These are phyloP conservation scores for Dipodomys merriami DNA, from an alignment of 2,113 vertebrate species.

Conservation along the genomic window DNA sequence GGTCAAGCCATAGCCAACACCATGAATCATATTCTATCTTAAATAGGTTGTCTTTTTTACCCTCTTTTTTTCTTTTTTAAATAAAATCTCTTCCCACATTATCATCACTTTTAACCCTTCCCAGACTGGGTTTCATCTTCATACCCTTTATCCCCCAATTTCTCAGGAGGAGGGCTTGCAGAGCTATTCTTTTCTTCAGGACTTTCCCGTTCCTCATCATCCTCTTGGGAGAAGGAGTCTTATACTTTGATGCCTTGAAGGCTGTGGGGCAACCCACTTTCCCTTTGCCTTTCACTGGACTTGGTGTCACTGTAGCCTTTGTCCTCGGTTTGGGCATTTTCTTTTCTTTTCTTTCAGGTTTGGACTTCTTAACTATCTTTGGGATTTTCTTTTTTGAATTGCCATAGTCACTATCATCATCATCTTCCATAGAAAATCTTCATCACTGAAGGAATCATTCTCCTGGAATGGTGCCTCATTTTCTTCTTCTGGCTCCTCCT, in stretches of 20 bases:
- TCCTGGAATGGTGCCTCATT: slow-evolving; percentile 93
- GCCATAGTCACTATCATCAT: slow-evolving; percentile 98
- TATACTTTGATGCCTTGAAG: slow-evolving; percentile 95
- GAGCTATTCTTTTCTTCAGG: slow-evolving; percentile 91
- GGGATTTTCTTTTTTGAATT: slow-evolving; percentile 98
- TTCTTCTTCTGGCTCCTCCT: slow-evolving; percentile 96
- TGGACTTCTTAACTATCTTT: slow-evolving; percentile 94
- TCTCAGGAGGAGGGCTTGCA: slow-evolving; percentile 92
- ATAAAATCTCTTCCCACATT: slow-evolving; percentile 87
- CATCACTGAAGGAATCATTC: slow-evolving; percentile 98
- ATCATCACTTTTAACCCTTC: slow-evolving; percentile 93
- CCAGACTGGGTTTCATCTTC: slow-evolving; percentile 97
- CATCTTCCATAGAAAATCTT: slow-evolving; percentile 99
- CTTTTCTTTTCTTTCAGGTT: slow-evolving; percentile 97
- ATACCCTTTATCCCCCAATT: slow-evolving; percentile 95
- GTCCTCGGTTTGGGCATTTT: slow-evolving; percentile 98
- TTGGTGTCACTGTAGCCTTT: slow-evolving; percentile 99
- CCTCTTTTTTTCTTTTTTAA: slow-evolving; percentile 64
- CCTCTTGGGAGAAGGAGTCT: slow-evolving; percentile 96
- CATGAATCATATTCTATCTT: slow-evolving; percentile 88
- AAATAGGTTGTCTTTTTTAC: slow-evolving; percentile 83
- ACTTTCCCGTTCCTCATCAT: slow-evolving; percentile 94
- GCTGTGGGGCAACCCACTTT: slow-evolving; percentile 95
- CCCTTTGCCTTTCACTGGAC: slow-evolving; percentile 98
- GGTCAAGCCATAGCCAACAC: slow-evolving; percentile 91